A percentile compares a stretch with the other conserved stretches of the same genome.
These are phyloP conservation scores for Tenrec ecaudatus DNA, from an alignment of 2,113 vertebrate species.

Conservation along the genomic window DNA sequence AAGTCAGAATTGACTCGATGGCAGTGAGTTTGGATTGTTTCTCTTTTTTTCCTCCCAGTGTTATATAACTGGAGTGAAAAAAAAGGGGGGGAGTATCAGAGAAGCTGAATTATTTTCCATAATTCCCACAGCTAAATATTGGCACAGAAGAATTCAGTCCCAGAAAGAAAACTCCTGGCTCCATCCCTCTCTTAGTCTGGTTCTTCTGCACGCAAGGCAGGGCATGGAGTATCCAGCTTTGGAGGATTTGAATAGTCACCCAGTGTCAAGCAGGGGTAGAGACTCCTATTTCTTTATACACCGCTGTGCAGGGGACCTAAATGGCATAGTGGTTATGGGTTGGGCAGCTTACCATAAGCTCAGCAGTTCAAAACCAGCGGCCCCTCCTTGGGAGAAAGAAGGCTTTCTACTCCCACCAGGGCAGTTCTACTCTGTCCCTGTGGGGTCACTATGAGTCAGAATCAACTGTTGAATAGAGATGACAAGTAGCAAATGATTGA, in stretches of 20 bases:
- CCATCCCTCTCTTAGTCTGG: accelerated
- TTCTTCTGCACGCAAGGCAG: neutral
- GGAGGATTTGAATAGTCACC: neutral
- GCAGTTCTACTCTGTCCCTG: too few species aligned
- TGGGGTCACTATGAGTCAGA: too few species aligned
- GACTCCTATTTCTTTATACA: neutral
- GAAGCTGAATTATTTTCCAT: neutral
- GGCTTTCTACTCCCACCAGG: too few species aligned
- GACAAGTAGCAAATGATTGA: neutral
- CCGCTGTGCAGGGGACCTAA: too few species aligned
- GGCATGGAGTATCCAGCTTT: neutral
- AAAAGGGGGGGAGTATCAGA: neutral
- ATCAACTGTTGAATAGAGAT: neutral
- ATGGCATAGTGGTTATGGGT: too few species aligned
- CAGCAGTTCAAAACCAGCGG: too few species aligned
- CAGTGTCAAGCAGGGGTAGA: neutral
- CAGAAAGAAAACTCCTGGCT: neutral
- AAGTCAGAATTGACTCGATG: too few species aligned
- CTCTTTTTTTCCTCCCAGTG: too few species aligned
- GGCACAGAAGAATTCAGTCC: neutral
- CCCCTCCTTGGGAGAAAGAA: too few species aligned
- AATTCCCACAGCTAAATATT: neutral
- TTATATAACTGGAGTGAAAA: too few species aligned
- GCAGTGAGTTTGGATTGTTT: too few species aligned
- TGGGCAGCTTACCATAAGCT: too few species aligned